These are phyloP conservation scores for Gadus chalcogrammus DNA, from an alignment of 2,113 vertebrate genomes.

Conservation along the genomic window DNA sequence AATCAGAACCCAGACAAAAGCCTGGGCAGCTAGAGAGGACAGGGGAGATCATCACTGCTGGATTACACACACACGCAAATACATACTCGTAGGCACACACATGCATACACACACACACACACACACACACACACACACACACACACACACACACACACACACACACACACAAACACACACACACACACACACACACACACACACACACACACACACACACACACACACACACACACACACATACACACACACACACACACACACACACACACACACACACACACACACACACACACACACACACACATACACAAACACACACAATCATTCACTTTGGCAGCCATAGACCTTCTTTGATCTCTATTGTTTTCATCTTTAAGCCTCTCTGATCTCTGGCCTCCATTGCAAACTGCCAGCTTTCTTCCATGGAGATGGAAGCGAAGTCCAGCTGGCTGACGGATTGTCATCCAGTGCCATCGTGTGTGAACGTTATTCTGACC, in stretches of 20 bases:
- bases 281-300: too few relatives aligned
- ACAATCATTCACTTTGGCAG: slow-evolving; percentile 37
- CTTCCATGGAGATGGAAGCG: too few relatives aligned
- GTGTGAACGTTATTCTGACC: too few relatives aligned
- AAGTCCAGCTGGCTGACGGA: too few relatives aligned
- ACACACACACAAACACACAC: background rate
- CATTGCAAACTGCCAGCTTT: too few relatives aligned
- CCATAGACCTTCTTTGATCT: background rate
- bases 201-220: background rate
- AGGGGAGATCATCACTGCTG: slow-evolving; percentile 43
- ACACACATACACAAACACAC: background rate
- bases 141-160: background rate
- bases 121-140: background rate
- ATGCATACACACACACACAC: slow-evolving; percentile 15
- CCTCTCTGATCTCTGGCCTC: background rate
- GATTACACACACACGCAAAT: slow-evolving; percentile 3
- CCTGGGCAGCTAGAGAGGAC: slow-evolving; percentile 34
- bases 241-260: background rate
- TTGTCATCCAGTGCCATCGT: too few relatives aligned
- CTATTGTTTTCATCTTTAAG: background rate
- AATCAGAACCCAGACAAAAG: slow-evolving; percentile 43
- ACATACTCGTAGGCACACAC: background rate
- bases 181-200: slow-evolving; percentile 14
- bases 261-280: background rate
- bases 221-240: background rate